Conservation (phyloP, 2,797 vertebrate species). For the Melanotaenia pygmaea region DNA sequence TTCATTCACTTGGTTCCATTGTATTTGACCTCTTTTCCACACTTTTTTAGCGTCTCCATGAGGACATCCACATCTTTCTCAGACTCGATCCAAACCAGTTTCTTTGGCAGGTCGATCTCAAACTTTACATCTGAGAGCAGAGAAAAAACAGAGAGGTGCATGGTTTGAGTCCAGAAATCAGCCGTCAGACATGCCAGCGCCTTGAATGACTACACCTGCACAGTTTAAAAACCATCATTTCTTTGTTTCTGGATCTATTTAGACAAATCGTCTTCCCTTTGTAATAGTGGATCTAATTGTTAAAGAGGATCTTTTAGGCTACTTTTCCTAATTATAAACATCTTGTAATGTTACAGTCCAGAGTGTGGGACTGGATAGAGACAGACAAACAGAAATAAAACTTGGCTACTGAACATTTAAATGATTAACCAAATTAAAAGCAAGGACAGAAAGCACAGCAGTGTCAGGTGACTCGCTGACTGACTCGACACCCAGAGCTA, state of each 20-base stretch:
- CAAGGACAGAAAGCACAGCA: background rate
- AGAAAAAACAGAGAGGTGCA: background rate
- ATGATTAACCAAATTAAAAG: slow-evolving; percentile 8
- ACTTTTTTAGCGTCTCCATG: slow-evolving; percentile 90
- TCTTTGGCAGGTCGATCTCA: slow-evolving; percentile 92
- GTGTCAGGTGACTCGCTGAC: slow-evolving; percentile 24
- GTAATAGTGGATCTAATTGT: background rate
- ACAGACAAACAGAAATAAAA: slow-evolving; percentile 1
- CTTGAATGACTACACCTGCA: background rate
- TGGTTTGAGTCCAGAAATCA: background rate
- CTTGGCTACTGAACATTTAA: background rate
- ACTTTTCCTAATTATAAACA: background rate
- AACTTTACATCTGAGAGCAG: slow-evolving; percentile 86
- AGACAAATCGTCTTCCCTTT: no score
- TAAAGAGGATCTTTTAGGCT: background rate
- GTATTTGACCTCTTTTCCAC: slow-evolving; percentile 90
- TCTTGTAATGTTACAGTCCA: background rate
- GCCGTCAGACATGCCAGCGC: no score
- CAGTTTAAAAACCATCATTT: no score
- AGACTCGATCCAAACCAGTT: slow-evolving; percentile 91
- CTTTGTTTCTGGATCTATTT: no score
- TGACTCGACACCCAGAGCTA: slow-evolving; percentile 17
- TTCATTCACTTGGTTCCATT: slow-evolving; percentile 85
- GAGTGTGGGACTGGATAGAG: background rate
- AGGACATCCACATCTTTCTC: slow-evolving; percentile 86